Evolutionary conservation across 2,113 vertebrate species (phyloP), one percentile per base, ranked within the genome.

Genomic region (Pungitius pungitius): DNA sequence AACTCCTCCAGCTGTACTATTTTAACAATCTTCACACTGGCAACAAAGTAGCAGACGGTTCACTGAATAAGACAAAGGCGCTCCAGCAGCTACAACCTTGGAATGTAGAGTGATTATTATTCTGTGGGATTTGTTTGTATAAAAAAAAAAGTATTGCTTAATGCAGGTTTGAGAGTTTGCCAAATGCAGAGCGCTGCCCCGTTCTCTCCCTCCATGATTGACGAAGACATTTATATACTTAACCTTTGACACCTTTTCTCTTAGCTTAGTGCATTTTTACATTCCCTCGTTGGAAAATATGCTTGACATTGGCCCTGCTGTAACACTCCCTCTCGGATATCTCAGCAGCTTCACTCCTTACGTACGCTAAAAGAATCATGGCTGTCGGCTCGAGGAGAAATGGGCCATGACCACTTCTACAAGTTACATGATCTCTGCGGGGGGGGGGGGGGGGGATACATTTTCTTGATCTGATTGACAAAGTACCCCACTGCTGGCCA

Each of bases 281-380:
- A 42, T 60, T 42, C 26, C 54, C 26, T 55, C 1, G 9, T 6
- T 2, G 30, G 24, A 42, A 64, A 63, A 42, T 47, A 15, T 24
- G 14, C 65, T 22, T 70, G 59, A 73, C 49, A 27, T 59, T 54
- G 37, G 35, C 51, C 45, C 9, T 37, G 6, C 62, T 26, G 26
- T 54, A 57, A 52, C 62, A 56, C 37, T 43, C 37, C 33, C 33
- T 35, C 33, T 35, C 33, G 33, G 5, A 35, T 7, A 35, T 35
- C 33, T 35, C 85, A 75, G 87, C 90, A 89, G 90, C 90, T 45
- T 59, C 54, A 27, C 30, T 47, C n/a, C 26, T 55, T 69, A 49
- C 9, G 20, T 62, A 65, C 33, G 54, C 58, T 20, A 18, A 80
- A 73, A 55, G 20, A 62, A 65, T 37, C 26, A 20, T 0, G 11